phyloP scores from a whole-genome alignment of 1,140 invertebrate genomes.

The Lamellibrachia luymesi region DNA sequence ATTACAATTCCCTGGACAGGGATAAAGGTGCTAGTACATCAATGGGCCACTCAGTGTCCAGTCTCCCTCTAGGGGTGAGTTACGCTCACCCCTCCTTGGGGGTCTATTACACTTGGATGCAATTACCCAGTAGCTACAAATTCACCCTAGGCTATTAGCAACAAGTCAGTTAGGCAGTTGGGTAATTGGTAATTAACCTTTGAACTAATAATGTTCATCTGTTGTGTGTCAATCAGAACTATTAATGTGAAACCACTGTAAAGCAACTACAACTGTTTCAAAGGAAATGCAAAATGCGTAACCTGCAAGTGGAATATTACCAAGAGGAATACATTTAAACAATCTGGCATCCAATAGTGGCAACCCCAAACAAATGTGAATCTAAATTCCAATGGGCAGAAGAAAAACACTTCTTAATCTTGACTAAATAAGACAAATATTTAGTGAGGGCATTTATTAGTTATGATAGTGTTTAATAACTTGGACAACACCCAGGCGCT shows the following conservation, averaged over 20 bases:
- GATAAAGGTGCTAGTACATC: background rate
- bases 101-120: background rate
- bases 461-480: background rate
- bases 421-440: background rate
- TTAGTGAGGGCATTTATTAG: background rate
- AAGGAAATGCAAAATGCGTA: background rate
- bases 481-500: no score
- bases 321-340: background rate
- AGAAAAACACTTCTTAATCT: background rate
- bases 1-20: background rate
- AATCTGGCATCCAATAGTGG: background rate
- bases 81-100: background rate
- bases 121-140: slow-evolving; percentile 5
- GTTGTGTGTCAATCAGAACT: background rate
- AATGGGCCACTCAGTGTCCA: background rate
- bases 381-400: background rate
- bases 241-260: background rate
- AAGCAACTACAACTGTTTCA: background rate
- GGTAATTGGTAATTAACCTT: slow-evolving; percentile 1
- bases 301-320: background rate
- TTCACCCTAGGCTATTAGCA: background rate
- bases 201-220: background rate
- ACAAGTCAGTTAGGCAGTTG: background rate
- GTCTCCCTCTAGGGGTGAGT: background rate
- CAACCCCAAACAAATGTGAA: background rate